Conservation (phyloP, 2,113 vertebrate species). For the Marcusenius ussheri region DNA sequence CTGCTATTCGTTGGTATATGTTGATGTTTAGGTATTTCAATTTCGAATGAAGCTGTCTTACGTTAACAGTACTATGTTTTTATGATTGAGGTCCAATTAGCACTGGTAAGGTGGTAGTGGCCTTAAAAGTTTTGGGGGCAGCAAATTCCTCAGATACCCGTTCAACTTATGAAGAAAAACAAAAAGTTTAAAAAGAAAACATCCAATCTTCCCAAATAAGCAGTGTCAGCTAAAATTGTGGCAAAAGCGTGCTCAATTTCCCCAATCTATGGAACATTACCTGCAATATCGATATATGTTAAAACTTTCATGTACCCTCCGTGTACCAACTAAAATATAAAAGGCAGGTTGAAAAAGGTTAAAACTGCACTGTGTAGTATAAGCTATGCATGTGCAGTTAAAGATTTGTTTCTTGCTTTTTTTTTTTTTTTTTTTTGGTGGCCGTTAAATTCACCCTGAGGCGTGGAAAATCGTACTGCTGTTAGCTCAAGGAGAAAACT, state of each 20-base stretch:
- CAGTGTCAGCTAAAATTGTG: not conserved
- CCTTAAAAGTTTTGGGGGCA: not conserved
- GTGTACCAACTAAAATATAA: not conserved
- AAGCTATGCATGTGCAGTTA: not conserved
- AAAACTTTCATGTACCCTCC: not conserved
- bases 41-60: not conserved
- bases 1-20: not conserved
- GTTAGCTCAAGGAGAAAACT: constrained; percentile 15
- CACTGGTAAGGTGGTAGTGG: not conserved
- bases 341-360: not conserved
- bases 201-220: not conserved
- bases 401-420: not conserved
- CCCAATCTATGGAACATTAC: not conserved
- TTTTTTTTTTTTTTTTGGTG: not conserved
- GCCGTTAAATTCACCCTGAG: not conserved
- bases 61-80: not conserved
- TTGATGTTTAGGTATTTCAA: not conserved
- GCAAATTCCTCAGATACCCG: not conserved
- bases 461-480: constrained; percentile 11
- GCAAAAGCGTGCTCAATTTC: not conserved
- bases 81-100: not conserved
- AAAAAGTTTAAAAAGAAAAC: not conserved
- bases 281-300: not conserved
- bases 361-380: not conserved
- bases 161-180: not conserved